Evolutionary conservation across 2,888 invertebrate genomes (phyloP).

Genomic region (Ryuthela nishihirai): DNA sequence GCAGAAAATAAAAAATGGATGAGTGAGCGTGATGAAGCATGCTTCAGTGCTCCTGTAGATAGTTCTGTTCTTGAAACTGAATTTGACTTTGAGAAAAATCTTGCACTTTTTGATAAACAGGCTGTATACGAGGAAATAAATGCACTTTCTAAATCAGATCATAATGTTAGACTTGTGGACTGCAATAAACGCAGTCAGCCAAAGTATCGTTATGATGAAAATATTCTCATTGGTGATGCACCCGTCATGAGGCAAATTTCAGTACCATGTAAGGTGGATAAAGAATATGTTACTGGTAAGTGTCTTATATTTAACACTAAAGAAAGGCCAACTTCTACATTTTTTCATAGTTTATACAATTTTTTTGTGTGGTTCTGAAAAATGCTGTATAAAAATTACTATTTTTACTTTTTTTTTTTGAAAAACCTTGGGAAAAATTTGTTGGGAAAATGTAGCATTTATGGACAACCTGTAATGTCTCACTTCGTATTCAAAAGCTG

Average conservation of each 20-base stretch:
- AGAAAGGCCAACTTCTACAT: too few species aligned
- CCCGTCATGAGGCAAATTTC: slow-evolving; percentile 65
- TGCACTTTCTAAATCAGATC: slow-evolving; percentile 60
- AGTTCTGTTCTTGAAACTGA: slow-evolving; percentile 65
- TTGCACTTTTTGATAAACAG: slow-evolving; percentile 83
- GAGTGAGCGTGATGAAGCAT: slow-evolving; percentile 64
- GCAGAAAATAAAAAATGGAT: slow-evolving; percentile 55
- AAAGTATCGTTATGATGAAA: slow-evolving; percentile 79
- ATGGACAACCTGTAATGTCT: too few species aligned
- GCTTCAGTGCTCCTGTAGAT: slow-evolving; percentile 70
- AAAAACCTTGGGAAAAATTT: too few species aligned
- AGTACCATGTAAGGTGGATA: slow-evolving; percentile 61
- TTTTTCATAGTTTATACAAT: background rate
- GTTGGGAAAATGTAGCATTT: too few species aligned
- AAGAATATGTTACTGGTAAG: slow-evolving; percentile 64
- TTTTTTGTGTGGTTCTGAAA: too few species aligned
- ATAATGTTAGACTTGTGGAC: slow-evolving; percentile 57
- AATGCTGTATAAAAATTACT: too few species aligned
- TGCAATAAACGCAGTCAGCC: slow-evolving; percentile 45
- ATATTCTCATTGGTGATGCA: slow-evolving; percentile 66
- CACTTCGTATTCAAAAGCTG: too few species aligned
- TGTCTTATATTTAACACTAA: too few species aligned
- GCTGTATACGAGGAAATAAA: slow-evolving; percentile 73
- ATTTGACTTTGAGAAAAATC: slow-evolving; percentile 92
- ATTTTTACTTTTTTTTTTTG: too few species aligned